These are phyloP conservation scores for Cheilinus undulatus DNA, from an alignment of 2,113 vertebrate species.

Conservation along the genomic window DNA sequence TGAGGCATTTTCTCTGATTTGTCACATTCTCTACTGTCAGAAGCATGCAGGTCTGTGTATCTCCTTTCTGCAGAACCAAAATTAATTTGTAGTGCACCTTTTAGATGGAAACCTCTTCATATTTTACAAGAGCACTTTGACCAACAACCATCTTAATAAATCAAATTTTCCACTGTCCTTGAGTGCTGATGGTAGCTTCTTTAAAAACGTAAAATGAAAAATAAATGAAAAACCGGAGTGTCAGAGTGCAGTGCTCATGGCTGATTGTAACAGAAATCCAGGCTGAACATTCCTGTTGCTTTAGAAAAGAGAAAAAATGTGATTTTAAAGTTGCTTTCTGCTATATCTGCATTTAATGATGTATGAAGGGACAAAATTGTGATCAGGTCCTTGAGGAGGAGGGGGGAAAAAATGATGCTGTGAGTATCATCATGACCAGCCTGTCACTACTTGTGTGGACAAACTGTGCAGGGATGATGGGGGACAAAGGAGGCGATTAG, in stretches of 20 bases:
- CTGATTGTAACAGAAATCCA: constrained; percentile 16
- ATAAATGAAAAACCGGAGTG: constrained; percentile 17
- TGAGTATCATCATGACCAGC: constrained; percentile 34
- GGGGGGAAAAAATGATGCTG: constrained; percentile 1
- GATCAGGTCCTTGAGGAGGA: constrained; percentile 12
- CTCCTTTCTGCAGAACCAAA: constrained; percentile 12
- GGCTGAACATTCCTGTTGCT: constrained; percentile 17
- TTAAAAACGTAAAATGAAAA: constrained; percentile 16
- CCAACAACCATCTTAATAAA: constrained; percentile 50
- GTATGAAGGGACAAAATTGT: constrained; percentile 11
- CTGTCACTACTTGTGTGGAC: constrained; percentile 66
- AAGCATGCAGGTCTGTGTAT: background rate
- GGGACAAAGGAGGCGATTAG: constrained; percentile 79
- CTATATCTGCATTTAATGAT: constrained; percentile 10
- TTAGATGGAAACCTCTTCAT: constrained; percentile 31
- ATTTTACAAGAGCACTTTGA: constrained; percentile 43
- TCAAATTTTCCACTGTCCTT: constrained; percentile 53
- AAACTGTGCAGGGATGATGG: constrained; percentile 65
- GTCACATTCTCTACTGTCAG: constrained; percentile 29
- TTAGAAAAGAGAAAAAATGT: constrained; percentile 22
- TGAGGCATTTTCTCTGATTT: constrained; percentile 13
- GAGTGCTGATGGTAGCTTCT: constrained; percentile 45
- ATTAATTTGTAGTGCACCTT: constrained; percentile 34
- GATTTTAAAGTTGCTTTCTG: constrained; percentile 13
- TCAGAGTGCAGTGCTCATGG: constrained; percentile 5